Conservation (phyloP, 2,797 vertebrate species). For the Etheostoma nigrum region DNA sequence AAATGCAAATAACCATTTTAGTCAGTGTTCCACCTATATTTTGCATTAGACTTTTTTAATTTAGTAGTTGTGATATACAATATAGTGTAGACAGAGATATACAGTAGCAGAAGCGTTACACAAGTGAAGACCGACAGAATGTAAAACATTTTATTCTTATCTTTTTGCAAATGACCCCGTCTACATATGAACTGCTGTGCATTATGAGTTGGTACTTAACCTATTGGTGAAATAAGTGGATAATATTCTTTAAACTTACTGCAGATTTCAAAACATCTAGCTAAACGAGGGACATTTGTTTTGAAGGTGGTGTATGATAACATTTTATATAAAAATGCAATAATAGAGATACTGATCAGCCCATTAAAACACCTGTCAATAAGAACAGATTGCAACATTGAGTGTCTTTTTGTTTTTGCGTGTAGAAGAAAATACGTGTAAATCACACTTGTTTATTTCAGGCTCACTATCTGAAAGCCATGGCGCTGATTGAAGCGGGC, state of each 20-base stretch:
- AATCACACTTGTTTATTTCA: constrained; percentile 50
- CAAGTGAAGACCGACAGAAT: not conserved
- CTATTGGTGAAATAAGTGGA: not conserved
- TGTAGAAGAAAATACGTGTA: not conserved
- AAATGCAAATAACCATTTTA: not conserved
- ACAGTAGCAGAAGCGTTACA: not conserved
- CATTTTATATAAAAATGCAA: not conserved
- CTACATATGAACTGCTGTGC: not conserved
- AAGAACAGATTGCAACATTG: not conserved
- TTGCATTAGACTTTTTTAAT: not conserved
- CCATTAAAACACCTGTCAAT: not conserved
- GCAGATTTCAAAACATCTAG: not conserved
- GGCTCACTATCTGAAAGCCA: constrained; percentile 91
- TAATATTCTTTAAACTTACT: not conserved
- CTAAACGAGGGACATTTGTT: not conserved
- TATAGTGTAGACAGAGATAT: too few species aligned
- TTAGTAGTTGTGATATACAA: not conserved
- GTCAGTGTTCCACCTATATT: not conserved
- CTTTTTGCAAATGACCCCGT: not conserved
- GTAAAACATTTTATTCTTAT: not conserved
- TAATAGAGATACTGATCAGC: not conserved
- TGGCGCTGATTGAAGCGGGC: constrained; percentile 86
- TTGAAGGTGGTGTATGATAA: not conserved
- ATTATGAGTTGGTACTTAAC: not conserved
- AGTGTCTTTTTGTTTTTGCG: not conserved